Conservation (phyloP, 1,140 invertebrate species). For the Lordiphosa collinella region DNA sequence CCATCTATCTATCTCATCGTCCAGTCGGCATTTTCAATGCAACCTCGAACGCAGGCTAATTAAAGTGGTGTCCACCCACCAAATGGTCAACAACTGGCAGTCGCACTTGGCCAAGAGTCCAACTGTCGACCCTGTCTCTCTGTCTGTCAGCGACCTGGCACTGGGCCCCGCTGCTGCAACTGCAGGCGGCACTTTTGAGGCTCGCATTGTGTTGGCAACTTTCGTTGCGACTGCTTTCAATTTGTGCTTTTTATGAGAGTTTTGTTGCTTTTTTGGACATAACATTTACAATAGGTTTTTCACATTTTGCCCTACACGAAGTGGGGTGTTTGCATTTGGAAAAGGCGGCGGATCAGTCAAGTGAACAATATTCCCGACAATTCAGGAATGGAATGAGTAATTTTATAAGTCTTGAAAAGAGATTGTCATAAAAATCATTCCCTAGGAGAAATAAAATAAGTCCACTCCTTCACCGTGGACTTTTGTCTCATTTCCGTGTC, state of each 20-base stretch:
- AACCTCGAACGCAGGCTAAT: constrained; percentile 59
- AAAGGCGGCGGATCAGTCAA: not conserved
- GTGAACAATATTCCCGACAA: no score
- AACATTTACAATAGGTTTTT: constrained; percentile 17
- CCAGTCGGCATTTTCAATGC: constrained; percentile 59
- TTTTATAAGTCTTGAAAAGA: no score
- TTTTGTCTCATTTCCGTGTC: no score
- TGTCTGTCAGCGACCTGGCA: constrained; percentile 54
- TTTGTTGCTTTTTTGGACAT: constrained; percentile 46
- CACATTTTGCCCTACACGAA: constrained; percentile 7
- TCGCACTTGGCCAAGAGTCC: constrained; percentile 31
- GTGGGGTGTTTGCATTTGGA: not conserved
- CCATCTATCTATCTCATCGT: constrained; percentile 28
- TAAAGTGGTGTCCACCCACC: constrained; percentile 75
- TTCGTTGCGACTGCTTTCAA: constrained; percentile 41
- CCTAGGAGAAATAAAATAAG: no score
- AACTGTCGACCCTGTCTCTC: constrained; percentile 23
- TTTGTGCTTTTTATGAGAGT: constrained; percentile 64
- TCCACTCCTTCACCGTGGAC: no score
- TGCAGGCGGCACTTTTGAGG: constrained; percentile 49
- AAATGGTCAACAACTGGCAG: constrained; percentile 16
- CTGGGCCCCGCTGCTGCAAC: not conserved
- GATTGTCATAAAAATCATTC: no score
- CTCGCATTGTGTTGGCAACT: constrained; percentile 26
- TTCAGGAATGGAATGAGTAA: no score